Percentiles rank a stretch among this genome's conserved stretches.
phyloP scores from a whole-genome alignment of 2,888 invertebrate genomes.

The Dryococelus australis region DNA sequence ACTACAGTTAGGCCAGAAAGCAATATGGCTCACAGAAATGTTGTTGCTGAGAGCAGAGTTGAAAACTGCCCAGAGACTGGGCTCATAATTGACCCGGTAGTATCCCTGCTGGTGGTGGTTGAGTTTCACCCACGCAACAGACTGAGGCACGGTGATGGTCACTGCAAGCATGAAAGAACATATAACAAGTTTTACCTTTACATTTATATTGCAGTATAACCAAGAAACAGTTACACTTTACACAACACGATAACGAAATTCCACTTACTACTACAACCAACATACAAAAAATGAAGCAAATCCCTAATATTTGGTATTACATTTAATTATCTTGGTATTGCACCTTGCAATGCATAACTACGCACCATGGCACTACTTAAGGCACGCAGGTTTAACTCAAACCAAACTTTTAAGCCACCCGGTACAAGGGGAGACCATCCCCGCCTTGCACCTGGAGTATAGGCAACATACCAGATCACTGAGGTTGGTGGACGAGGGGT shows the following conservation, averaged over 20 bases:
- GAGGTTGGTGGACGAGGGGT: no score
- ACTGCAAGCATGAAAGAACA: constrained; percentile 59
- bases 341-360: not conserved
- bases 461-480: no score
- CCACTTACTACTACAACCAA: no score
- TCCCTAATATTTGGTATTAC: no score
- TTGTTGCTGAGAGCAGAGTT: constrained; percentile 57
- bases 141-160: constrained; percentile 60
- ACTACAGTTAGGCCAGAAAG: not conserved
- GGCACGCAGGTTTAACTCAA: no score
- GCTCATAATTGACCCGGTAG: constrained; percentile 85
- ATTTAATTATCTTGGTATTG: no score
- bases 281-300: not conserved
- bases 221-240: no score
- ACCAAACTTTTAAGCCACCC: no score
- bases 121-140: constrained; percentile 78
- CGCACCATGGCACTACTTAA: no score
- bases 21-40: constrained; percentile 55
- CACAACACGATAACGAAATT: no score
- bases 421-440: no score
- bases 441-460: no score
- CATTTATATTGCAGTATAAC: not conserved
- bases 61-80: constrained; percentile 69
- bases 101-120: constrained; percentile 87
- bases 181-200: not conserved